Evolutionary conservation across 2,888 invertebrate species (phyloP), one percentile per base, ranked within the genome.

Genomic region (Sesamia inferens): DNA sequence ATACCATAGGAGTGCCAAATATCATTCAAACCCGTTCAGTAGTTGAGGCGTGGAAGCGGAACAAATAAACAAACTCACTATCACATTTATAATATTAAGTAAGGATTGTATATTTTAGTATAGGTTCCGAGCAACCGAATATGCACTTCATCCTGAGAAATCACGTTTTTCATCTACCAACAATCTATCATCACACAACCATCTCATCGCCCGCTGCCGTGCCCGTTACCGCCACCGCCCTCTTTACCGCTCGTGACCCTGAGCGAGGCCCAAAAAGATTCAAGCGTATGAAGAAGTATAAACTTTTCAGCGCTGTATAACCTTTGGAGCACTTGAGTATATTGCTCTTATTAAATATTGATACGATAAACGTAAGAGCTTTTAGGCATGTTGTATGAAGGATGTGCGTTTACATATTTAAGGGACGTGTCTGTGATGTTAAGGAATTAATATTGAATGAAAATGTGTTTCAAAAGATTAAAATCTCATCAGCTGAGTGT

Each of bases 271-370:
- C 39, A 24, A 68, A 85, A 84, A 84, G 77, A 75, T 79, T 77
- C 68, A 61, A 48, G 24, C 75, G 61, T 67, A 64, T 74, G 73
- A 82, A 86, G 66, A 76, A 79, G 78, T 73, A 80, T 79, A 73
- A 78, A 82, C 66, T 80, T 82, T 85, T 84, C 80, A 82, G 58
- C 71, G 67, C 24, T 65, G 64, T 81, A 44, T 74, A 80, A 71
- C 77, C 79, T 81, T 81, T 79, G 71, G 67, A 82, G 84, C 89
- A 86, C 86, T 89, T 85, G 81, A 78, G 85, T 68, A 83, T 85
- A 89, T 89, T 87, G 78, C 81, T 72, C 84, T 79, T 85, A 88
- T 88, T 86, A 85, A 88, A 89, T 89, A 89, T 89, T 88, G 85
- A 88, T 85, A 82, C 80, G 65, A 74, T 76, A 75, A 87, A 79